Base-by-base conservation (phyloP, 2,888 invertebrate species). In the Eupeodes luniger region DNA sequence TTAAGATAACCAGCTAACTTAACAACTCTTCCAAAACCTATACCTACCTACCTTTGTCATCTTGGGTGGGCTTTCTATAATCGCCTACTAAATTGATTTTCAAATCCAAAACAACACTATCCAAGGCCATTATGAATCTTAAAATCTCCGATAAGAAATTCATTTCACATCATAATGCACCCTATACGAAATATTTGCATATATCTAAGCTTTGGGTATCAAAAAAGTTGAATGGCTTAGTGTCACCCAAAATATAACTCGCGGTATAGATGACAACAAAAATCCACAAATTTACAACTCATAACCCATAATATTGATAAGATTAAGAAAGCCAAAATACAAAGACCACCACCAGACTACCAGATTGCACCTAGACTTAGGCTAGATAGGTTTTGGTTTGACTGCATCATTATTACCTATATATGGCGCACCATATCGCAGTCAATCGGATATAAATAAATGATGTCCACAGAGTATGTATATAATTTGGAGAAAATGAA, bases 281-380 rank as follows among this genome's bases (percentile, higher is more conserved):
- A 81, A 85, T 85, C 85, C 77, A 81, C 81, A 85, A 74, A 81
- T 85, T 85, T 85, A 85, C 85, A 85, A 77, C 85, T 81, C 27
- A 59, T 57, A 57, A 44, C 12, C 72, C 27, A 51, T 83, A 83
- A 83, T 83, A 19, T 44, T 66, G 86, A 86, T 86, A 82, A 86
- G 86, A 86, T 82, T 86, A 86, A 57, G 51, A 57, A 34, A 6
- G 36, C 47, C 77, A 49, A 57, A 34, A 70, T 59, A 86, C 74
- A 74, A 75, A 86, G 86, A 86, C 86, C 82, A 82, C 85, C 85
- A 62, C 72, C 57, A 59, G 11, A 47, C 11, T 47, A 11, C 40
- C 40, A 66, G 72, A 59, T 61, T 49, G 16, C 57, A 19, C 59
- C 53, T 34, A 49, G 61, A 40, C 27, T 57, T 34, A 49, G 27